Evolutionary conservation across 2,113 vertebrate species (phyloP).

Genomic region (Balaeniceps rex): DNA sequence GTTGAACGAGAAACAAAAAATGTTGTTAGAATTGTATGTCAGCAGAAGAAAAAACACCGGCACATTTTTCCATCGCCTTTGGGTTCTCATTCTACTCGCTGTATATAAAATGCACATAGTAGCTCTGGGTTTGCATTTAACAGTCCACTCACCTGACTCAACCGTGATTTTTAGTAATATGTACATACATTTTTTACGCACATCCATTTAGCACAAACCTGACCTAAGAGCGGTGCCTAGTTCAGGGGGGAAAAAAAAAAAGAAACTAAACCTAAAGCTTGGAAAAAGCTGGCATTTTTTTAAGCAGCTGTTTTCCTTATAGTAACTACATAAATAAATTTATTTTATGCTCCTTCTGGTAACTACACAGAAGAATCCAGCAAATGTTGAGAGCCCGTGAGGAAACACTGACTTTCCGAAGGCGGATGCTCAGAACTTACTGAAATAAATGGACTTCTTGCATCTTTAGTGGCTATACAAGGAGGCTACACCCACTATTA

Average conservation of each 20-base stretch:
- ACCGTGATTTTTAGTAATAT: background rate
- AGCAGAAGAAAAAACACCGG: background rate
- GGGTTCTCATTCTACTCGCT: background rate
- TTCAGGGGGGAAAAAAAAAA: background rate
- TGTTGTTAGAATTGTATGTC: background rate
- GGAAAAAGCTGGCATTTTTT: background rate
- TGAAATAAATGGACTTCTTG: background rate
- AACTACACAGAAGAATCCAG: background rate
- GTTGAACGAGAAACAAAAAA: background rate
- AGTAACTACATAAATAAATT: background rate
- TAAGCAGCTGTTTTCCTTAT: background rate
- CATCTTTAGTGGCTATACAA: background rate
- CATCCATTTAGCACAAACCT: background rate
- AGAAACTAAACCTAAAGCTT: background rate
- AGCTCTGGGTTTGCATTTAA: background rate
- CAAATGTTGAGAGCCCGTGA: background rate
- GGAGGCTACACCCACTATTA: background rate
- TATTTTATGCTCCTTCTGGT: background rate
- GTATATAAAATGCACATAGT: fast-evolving
- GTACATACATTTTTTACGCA: background rate
- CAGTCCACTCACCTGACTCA: background rate
- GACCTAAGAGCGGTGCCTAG: background rate
- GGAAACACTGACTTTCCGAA: background rate
- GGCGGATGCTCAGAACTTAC: background rate
- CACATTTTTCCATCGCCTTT: fast-evolving